A percentile compares a stretch with the other conserved stretches of the same genome.
phyloP scores from a whole-genome alignment of 2,888 invertebrate genomes.

The Lasioglossum vierecki region DNA sequence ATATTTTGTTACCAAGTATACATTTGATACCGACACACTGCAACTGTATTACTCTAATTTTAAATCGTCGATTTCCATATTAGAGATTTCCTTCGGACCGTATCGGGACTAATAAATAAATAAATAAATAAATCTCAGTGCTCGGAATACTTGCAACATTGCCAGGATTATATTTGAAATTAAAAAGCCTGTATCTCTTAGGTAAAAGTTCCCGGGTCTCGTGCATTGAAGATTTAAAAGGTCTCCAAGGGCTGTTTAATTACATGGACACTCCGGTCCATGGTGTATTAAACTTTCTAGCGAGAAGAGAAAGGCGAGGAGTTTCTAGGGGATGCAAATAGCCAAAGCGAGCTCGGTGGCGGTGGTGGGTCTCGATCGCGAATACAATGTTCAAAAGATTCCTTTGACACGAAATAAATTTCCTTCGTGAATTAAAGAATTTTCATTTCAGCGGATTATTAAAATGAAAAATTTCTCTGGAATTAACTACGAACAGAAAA shows the following conservation, averaged over 20 bases:
- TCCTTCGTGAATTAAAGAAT: not conserved
- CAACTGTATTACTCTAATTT: not conserved
- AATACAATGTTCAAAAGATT: not conserved
- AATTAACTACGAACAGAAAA: not conserved
- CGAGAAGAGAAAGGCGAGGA: not conserved
- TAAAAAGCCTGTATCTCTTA: not conserved
- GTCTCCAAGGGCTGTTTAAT: conserved; percentile 7
- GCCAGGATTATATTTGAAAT: not conserved
- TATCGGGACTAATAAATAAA: not conserved
- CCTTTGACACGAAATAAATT: not conserved
- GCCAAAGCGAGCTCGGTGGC: not conserved
- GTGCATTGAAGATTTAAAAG: not conserved
- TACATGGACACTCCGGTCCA: conserved; percentile 8
- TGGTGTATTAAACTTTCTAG: not conserved
- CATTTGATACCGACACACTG: not conserved
- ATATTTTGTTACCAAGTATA: not conserved
- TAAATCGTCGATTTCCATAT: not conserved
- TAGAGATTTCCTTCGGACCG: not conserved
- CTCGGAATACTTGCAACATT: not conserved
- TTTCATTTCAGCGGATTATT: not conserved
- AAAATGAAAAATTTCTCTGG: not conserved
- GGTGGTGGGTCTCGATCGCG: not conserved
- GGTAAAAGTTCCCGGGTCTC: not conserved
- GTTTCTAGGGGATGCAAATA: not conserved
- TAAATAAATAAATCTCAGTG: not conserved